Evolutionary conservation across 1,140 invertebrate species (phyloP).

Genomic region (Drosophila nikananu): DNA sequence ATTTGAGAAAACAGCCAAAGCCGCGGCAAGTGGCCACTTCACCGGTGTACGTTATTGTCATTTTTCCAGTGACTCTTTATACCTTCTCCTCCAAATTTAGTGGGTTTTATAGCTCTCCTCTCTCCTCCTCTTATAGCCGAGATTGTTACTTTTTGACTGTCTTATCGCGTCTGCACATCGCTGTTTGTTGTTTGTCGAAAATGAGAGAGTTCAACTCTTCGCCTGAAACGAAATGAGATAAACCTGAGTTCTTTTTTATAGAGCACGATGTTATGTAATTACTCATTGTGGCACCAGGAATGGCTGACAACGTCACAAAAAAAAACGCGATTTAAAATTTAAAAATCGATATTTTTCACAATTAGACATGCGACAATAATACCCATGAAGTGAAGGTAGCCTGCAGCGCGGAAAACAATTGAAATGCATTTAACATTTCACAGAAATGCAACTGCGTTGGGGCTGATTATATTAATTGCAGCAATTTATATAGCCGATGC

Average conservation of each 20-base stretch:
- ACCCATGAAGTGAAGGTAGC: slow-evolving; percentile 1
- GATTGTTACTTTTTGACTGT: slow-evolving; percentile 21
- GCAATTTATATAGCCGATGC: slow-evolving; percentile 55
- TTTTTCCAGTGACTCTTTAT: slow-evolving; percentile 81
- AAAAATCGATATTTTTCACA: slow-evolving; percentile 68
- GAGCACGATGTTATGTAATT: slow-evolving; percentile 29
- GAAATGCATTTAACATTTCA: slow-evolving; percentile 63
- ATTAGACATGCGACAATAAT: slow-evolving; percentile 56
- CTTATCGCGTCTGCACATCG: slow-evolving; percentile 34
- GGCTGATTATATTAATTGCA: slow-evolving; percentile 69
- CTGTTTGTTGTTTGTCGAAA: slow-evolving; percentile 17
- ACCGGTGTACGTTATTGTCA: slow-evolving; percentile 95
- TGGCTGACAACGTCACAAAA: slow-evolving; percentile 6
- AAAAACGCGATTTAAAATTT: slow-evolving; percentile 58
- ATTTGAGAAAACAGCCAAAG: slow-evolving; percentile 94
- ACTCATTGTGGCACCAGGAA: slow-evolving; percentile 25
- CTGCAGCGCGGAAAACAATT: slow-evolving; percentile 49
- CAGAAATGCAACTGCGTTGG: slow-evolving; percentile 43
- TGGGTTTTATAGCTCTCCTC: slow-evolving; percentile 19
- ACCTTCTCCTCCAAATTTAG: slow-evolving; percentile 21
- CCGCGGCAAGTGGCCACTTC: slow-evolving; percentile 95
- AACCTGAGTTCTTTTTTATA: slow-evolving; percentile 3
- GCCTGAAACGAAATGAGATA: slow-evolving; percentile 36
- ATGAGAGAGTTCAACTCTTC: slow-evolving; percentile 15
- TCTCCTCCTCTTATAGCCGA: slow-evolving; percentile 29